These are phyloP conservation scores for Loxodonta africana DNA, from an alignment of 2,113 vertebrate genomes.

Conservation along the genomic window DNA sequence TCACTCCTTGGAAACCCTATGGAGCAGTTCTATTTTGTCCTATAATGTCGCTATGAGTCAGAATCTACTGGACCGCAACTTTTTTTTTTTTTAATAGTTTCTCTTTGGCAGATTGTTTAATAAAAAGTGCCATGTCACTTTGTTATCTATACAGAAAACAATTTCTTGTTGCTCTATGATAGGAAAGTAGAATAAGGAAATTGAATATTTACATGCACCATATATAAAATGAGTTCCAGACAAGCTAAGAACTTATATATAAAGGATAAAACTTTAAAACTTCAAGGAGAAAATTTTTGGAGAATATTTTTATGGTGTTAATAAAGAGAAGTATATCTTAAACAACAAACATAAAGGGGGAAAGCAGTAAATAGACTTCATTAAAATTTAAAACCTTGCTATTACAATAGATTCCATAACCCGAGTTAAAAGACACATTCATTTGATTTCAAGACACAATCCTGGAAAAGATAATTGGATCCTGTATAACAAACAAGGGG, in stretches of 20 bases:
- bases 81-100: not conserved
- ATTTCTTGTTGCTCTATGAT: not conserved
- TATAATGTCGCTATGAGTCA: too few species aligned
- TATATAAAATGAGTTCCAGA: conserved; percentile 7
- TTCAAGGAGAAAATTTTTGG: conserved; percentile 27
- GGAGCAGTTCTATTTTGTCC: too few species aligned
- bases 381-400: not conserved
- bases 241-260: not conserved
- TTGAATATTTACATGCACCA: not conserved
- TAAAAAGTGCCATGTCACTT: not conserved
- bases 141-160: not conserved
- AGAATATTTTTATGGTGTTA: not conserved
- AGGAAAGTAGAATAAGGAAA: conserved; percentile 13
- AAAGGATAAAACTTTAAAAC: not conserved
- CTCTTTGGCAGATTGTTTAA: not conserved
- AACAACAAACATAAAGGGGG: not conserved
- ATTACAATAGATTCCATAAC: conserved; percentile 5
- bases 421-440: not conserved
- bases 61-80: too few species aligned
- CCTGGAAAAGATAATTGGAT: not conserved
- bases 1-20: too few species aligned
- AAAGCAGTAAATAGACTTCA: not conserved
- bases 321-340: not conserved
- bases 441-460: conserved; percentile 23
- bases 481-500: not conserved